A percentile compares a stretch with the other conserved stretches of the same genome.
Evolutionary conservation across 2,888 invertebrate genomes (phyloP).

Genomic region (Ormyrus labotus): DNA sequence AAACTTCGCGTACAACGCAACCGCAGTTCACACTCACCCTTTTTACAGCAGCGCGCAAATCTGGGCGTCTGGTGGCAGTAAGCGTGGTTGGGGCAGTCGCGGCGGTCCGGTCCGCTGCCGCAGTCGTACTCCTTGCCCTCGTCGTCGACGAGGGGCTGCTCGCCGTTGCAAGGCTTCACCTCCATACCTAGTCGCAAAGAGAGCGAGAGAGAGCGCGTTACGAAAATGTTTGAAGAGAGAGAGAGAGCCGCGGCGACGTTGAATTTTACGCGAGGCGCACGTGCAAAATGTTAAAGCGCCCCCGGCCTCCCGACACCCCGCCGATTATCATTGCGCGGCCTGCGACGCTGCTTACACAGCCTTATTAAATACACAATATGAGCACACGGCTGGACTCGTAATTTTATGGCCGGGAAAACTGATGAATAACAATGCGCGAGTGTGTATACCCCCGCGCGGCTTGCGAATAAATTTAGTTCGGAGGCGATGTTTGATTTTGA

Average conservation of each 20-base stretch:
- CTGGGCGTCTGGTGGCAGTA: slow-evolving; percentile 91
- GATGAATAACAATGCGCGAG: neutral
- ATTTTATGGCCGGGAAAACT: neutral
- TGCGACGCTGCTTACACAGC: neutral
- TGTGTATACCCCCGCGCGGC: neutral
- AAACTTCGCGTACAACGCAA: too few species aligned
- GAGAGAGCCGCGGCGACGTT: neutral
- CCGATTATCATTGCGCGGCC: neutral
- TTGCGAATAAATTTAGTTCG: neutral
- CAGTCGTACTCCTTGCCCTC: slow-evolving; percentile 89
- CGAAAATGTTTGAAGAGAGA: slow-evolving; percentile 47
- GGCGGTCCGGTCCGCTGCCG: slow-evolving; percentile 86
- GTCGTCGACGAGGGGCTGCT: slow-evolving; percentile 84
- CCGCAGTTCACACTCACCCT: slow-evolving; percentile 75
- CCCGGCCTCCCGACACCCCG: too few species aligned
- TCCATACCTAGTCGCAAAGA: slow-evolving; percentile 81
- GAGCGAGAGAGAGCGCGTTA: neutral
- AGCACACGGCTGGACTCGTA: neutral
- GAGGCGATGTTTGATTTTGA: too few species aligned
- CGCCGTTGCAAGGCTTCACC: slow-evolving; percentile 91
- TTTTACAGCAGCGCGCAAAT: slow-evolving; percentile 90
- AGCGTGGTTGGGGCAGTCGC: slow-evolving; percentile 89
- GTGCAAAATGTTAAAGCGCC: neutral
- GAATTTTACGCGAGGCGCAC: neutral
- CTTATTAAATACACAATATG: slow-evolving; percentile 3